Base-by-base conservation (phyloP, 2,797 vertebrate species). In the Diplodus puntazzo region DNA sequence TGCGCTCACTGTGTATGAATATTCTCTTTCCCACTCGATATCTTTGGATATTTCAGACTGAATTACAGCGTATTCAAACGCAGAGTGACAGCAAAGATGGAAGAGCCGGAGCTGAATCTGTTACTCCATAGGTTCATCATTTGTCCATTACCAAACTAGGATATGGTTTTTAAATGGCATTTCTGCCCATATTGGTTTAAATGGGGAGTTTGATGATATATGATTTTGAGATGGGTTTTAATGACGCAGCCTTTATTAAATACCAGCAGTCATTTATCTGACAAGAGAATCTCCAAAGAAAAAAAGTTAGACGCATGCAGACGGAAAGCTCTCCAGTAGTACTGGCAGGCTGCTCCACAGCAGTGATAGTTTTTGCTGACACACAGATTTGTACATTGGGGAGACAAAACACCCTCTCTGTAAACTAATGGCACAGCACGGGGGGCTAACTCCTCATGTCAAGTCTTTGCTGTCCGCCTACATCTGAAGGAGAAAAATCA, bases 151-250 rank as follows among this genome's bases (percentile, higher is more conserved):
- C 39, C 53, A 13, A 54, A 54, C 23, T 34, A 69, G 17, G 23
- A 52, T 77, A 39, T 57, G 39, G 34, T 77, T 78, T 82, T 76
- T 52, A 57, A 73, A 77, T 84, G 58, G 11, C 59, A 72, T 63
- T 67, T 76, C 17, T 65, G 23, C 46, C 54, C 27, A 23, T 76
- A 71, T 61, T 75, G 62, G 39, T 53, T 71, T 68, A 69, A 72
- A 57, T 14, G 10, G 30, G 53, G 66, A 72, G 71, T 79, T 55
- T 68, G 68, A 81, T 45, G 17, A 59, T 73, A 74, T 69, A 77
- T 78, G 54, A 66, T 53, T 57, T 39, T 43, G 30, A 63, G 39
- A 73, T 63, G 34, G n/a, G 13, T 63, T 81, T 77, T 58, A 73
- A 75, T 72, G 61, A 64, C 10, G 5, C 21, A 64, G 48, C 54